These are phyloP conservation scores for Nestor notabilis DNA, from an alignment of 2,113 vertebrate species.

Conservation along the genomic window DNA sequence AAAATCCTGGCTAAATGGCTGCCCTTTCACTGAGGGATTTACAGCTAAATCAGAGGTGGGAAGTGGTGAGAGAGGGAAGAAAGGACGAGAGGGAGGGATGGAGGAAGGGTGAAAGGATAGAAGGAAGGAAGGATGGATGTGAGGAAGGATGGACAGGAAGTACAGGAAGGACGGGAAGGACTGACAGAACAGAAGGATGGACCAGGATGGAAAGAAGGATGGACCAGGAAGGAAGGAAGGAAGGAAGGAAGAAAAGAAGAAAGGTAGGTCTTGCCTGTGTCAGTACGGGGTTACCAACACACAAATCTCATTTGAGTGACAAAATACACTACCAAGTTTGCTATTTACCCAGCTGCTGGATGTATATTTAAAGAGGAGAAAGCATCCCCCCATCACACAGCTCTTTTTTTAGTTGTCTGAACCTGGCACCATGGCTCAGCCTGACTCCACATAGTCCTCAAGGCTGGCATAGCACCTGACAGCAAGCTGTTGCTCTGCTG, in stretches of 20 bases:
- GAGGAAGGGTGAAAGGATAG: neutral
- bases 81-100: neutral
- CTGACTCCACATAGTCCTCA: rapidly evolving
- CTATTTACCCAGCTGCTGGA: neutral
- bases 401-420: neutral
- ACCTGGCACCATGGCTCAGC: neutral
- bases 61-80: neutral
- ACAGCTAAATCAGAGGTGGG: neutral
- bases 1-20: neutral
- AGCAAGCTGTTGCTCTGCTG: neutral
- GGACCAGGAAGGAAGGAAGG: neutral
- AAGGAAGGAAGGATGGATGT: too few relatives aligned
- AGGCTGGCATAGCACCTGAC: neutral
- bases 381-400: neutral
- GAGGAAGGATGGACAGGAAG: too few relatives aligned
- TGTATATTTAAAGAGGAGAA: neutral
- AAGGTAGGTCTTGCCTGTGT: neutral
- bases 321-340: neutral
- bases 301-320: neutral
- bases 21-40: neutral
- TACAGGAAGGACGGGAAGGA: too few relatives aligned
- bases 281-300: rapidly evolving
- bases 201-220: too few relatives aligned
- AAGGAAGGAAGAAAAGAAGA: neutral
- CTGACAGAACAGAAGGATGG: too few relatives aligned